Evolutionary conservation across 2,113 vertebrate genomes (phyloP).

Genomic region (Trichechus manatus): DNA sequence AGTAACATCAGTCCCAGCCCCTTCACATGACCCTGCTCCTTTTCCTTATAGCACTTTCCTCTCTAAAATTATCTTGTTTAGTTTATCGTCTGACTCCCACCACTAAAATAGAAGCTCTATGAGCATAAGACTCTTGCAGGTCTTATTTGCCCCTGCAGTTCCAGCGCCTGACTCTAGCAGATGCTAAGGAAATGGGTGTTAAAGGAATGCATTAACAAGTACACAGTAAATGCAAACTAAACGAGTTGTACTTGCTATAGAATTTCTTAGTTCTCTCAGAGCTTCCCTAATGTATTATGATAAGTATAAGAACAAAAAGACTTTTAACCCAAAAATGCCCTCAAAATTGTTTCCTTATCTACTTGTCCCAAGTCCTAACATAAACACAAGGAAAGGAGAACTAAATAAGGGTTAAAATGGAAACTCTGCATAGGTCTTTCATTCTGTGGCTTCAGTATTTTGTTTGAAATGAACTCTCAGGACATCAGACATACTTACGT

Average conservation of each 20-base stretch:
- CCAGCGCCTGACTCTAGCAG: not conserved
- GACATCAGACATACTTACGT: not conserved
- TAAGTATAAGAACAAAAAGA: not conserved
- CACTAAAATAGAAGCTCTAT: not conserved
- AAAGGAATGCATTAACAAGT: slow-evolving; percentile 26
- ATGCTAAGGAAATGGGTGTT: slow-evolving; percentile 8
- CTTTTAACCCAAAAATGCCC: not conserved
- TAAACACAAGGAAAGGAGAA: not conserved
- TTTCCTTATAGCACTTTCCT: not conserved
- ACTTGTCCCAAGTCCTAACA: not conserved
- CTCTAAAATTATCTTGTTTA: slow-evolving; percentile 18
- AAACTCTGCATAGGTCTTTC: slow-evolving; percentile 17
- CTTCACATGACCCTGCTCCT: not conserved
- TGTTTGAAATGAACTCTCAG: slow-evolving; percentile 58
- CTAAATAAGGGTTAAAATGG: not conserved
- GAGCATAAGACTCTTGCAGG: not conserved
- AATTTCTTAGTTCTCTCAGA: slow-evolving; percentile 20
- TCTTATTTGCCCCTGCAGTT: not conserved
- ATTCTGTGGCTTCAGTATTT: slow-evolving; percentile 14
- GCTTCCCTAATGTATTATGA: not conserved
- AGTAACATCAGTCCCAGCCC: not conserved
- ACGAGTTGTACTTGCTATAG: not conserved
- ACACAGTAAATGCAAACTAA: slow-evolving; percentile 10
- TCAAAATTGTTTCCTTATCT: slow-evolving; percentile 27
- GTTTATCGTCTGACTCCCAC: not conserved